Percentiles rank a stretch among this genome's conserved stretches.
Evolutionary conservation across 2,888 invertebrate genomes (phyloP).

Genomic region (Epicampocera succincta): DNA sequence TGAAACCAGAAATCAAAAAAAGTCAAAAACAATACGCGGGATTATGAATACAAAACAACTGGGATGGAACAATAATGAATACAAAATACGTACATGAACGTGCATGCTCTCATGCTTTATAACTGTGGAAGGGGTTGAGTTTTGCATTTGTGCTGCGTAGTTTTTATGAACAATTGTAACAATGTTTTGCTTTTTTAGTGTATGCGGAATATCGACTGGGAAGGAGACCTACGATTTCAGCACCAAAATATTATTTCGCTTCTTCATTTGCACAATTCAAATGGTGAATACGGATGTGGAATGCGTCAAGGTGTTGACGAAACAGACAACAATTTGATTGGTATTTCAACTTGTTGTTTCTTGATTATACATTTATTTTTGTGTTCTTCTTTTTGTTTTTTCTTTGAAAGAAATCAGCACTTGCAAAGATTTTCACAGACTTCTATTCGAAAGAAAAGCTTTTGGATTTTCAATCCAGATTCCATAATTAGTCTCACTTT

Average conservation of each 20-base stretch:
- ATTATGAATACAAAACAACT: conserved; percentile 56
- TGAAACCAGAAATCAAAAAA: not conserved
- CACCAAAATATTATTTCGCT: not conserved
- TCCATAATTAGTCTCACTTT: too few species aligned
- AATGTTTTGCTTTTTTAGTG: not conserved
- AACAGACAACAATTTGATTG: not conserved
- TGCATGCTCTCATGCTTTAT: too few species aligned
- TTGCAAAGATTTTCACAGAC: too few species aligned
- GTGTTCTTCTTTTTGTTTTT: not conserved
- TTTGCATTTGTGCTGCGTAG: not conserved
- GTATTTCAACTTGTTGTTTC: conserved; percentile 2
- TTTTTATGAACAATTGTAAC: conserved; percentile 3
- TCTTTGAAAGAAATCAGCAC: not conserved
- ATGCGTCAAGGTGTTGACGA: too few species aligned
- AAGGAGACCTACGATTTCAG: not conserved
- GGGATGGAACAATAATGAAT: conserved; percentile 42
- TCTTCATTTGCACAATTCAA: too few species aligned
- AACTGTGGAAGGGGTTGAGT: not conserved
- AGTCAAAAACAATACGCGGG: conserved; percentile 44
- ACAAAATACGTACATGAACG: conserved; percentile 13
- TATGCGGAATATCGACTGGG: not conserved
- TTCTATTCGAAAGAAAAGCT: too few species aligned
- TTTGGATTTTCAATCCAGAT: too few species aligned
- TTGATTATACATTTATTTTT: not conserved
- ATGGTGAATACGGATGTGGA: too few species aligned